Conservation (phyloP, 1,140 invertebrate species). For the Solen grandis region DNA sequence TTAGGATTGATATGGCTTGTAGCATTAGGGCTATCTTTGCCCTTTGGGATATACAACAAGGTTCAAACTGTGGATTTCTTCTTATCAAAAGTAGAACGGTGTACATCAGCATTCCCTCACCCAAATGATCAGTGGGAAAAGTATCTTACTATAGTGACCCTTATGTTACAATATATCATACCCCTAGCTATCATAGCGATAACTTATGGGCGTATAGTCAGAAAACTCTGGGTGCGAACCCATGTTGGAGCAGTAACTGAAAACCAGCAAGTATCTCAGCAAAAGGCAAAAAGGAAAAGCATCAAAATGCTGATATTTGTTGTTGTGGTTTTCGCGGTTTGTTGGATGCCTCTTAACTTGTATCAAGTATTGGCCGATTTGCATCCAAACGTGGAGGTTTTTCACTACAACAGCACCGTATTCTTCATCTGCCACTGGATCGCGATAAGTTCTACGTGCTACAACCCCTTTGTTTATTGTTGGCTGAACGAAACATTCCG, state of each 20-base stretch:
- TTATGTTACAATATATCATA: conserved; percentile 82
- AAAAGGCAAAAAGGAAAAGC: conserved; percentile 73
- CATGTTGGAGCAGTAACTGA: conserved; percentile 59
- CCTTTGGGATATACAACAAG: conserved; percentile 81
- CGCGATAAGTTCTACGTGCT: conserved; percentile 82
- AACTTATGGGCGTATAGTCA: conserved; percentile 74
- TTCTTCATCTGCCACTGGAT: conserved; percentile 82
- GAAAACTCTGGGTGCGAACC: conserved; percentile 64
- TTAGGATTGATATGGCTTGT: conserved; percentile 81
- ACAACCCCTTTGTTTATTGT: conserved; percentile 82
- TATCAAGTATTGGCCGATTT: conserved; percentile 82
- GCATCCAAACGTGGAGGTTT: conserved; percentile 68
- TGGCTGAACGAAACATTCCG: conserved; percentile 79
- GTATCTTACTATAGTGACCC: conserved; percentile 79
- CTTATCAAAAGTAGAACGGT: conserved; percentile 66
- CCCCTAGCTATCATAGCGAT: conserved; percentile 80
- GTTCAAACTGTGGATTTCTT: conserved; percentile 61
- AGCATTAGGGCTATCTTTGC: conserved; percentile 80
- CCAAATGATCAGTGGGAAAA: conserved; percentile 71
- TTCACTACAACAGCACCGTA: conserved; percentile 63
- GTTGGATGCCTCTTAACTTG: conserved; percentile 82
- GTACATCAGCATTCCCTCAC: conserved; percentile 74
- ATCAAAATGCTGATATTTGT: conserved; percentile 79
- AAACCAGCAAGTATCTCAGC: conserved; percentile 57
- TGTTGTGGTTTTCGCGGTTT: conserved; percentile 78